These are phyloP conservation scores for Pandion haliaetus DNA, from an alignment of 2,113 vertebrate species.

Conservation along the genomic window DNA sequence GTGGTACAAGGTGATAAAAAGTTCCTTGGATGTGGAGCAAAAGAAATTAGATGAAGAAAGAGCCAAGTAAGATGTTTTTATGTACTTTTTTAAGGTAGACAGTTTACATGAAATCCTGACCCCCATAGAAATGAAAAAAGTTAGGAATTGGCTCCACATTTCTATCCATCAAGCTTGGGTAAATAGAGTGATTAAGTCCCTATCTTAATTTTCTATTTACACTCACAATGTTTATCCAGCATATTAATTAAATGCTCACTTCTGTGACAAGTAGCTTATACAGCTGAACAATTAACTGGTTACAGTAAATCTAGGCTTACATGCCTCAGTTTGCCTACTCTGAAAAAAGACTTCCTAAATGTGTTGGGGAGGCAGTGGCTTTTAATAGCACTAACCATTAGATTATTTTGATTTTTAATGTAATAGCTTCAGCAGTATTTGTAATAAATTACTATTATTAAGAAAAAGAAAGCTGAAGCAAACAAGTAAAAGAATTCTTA, in stretches of 20 bases:
- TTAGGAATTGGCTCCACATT: background rate
- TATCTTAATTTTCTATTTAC: background rate
- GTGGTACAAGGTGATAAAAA: slow-evolving; percentile 78
- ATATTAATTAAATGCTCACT: background rate
- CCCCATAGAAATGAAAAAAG: background rate
- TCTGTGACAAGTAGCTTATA: background rate
- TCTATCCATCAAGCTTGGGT: background rate
- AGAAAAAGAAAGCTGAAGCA: too few species aligned
- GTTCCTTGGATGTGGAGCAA: slow-evolving; percentile 61
- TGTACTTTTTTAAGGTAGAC: background rate
- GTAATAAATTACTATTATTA: background rate
- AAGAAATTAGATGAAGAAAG: slow-evolving; percentile 71
- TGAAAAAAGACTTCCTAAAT: background rate
- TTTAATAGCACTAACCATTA: background rate
- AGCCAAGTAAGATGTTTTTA: slow-evolving; percentile 69
- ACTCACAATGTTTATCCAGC: background rate
- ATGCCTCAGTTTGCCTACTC: background rate
- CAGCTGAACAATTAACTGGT: background rate
- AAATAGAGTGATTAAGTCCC: background rate
- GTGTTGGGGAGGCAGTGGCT: background rate
- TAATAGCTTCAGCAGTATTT: background rate
- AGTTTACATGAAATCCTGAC: background rate
- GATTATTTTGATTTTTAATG: background rate
- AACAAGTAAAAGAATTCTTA: too few species aligned
- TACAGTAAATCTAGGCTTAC: background rate